Percentiles rank a stretch among this genome's conserved stretches.
phyloP scores from a whole-genome alignment of 2,797 vertebrate genomes.

The Gobionotothen gibberifrons region DNA sequence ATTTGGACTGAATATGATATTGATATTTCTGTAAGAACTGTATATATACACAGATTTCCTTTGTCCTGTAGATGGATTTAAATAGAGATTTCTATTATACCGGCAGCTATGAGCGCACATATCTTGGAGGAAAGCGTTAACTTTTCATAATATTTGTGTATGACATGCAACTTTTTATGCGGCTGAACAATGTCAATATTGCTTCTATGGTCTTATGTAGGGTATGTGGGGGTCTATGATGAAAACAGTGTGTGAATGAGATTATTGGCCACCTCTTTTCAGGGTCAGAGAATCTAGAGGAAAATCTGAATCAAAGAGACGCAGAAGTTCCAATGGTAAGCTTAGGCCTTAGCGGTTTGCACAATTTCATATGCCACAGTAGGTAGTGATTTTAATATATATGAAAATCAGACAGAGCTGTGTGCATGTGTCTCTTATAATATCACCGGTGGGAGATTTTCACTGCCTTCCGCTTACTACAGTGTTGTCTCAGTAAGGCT shows the following conservation, averaged over 20 bases:
- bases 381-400: constrained; percentile 97
- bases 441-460: constrained; percentile 91
- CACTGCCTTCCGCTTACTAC: constrained; percentile 73
- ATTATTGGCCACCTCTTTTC: constrained; percentile 79
- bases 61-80: constrained; percentile 60
- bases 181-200: constrained; percentile 81
- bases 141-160: constrained; percentile 83
- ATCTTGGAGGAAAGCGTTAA: constrained; percentile 56
- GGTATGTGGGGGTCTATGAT: constrained; percentile 62
- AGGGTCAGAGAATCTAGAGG: constrained; percentile 77
- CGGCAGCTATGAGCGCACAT: constrained; percentile 33
- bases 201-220: constrained; percentile 64
- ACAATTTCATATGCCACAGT: constrained; percentile 89
- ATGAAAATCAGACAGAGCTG: constrained; percentile 96
- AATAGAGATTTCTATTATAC: constrained; percentile 64
- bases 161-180: constrained; percentile 77
- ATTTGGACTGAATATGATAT: constrained; percentile 61
- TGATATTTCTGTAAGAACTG: constrained; percentile 53
- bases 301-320: constrained; percentile 79
- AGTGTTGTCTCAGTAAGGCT: constrained; percentile 52
- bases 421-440: constrained; percentile 91
- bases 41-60: constrained; percentile 45
- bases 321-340: constrained; percentile 85
- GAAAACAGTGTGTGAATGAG: constrained; percentile 74
- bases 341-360: constrained; percentile 83